A percentile compares a stretch with the other conserved stretches of the same genome.
Evolutionary conservation across 23 tunicate genomes (phyloP).

Genomic region (Clavelina lepadiformis): DNA sequence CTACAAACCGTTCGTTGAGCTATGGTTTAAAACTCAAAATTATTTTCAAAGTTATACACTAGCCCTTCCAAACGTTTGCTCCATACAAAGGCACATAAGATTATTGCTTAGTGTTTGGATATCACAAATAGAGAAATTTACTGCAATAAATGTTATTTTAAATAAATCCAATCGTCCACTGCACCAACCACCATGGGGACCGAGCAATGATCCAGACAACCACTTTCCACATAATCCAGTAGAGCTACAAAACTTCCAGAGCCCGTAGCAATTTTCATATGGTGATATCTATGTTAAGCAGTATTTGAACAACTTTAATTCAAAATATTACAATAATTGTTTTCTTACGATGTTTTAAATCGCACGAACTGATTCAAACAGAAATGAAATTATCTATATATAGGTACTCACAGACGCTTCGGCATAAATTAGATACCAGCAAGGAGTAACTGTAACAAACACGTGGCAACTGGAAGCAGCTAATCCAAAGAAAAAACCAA

Average conservation of each 20-base stretch:
- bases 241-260: constrained; percentile 68
- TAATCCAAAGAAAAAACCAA: constrained; percentile 41
- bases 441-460: constrained; percentile 49
- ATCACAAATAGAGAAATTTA: too few relatives aligned
- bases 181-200: constrained; percentile 42
- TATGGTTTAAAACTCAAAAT: too few relatives aligned
- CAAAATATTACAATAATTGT: neutral
- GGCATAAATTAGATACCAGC: constrained; percentile 63
- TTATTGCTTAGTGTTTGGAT: too few relatives aligned
- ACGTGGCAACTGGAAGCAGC: constrained; percentile 26
- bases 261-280: constrained; percentile 62
- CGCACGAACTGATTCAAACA: neutral
- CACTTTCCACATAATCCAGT: constrained; percentile 72
- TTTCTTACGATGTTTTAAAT: neutral
- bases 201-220: constrained; percentile 61
- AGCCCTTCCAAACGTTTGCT: too few relatives aligned
- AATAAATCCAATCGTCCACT: too few relatives aligned
- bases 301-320: too few relatives aligned
- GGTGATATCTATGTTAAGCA: constrained; percentile 68
- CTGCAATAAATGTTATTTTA: too few relatives aligned
- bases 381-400: too few relatives aligned
- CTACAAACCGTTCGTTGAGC: constrained; percentile 52
- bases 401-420: constrained; percentile 69
- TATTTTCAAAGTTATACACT: too few relatives aligned
- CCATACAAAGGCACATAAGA: too few relatives aligned